Base-by-base conservation (phyloP, 2,888 invertebrate genomes). In the Eristalis intricaria region DNA sequence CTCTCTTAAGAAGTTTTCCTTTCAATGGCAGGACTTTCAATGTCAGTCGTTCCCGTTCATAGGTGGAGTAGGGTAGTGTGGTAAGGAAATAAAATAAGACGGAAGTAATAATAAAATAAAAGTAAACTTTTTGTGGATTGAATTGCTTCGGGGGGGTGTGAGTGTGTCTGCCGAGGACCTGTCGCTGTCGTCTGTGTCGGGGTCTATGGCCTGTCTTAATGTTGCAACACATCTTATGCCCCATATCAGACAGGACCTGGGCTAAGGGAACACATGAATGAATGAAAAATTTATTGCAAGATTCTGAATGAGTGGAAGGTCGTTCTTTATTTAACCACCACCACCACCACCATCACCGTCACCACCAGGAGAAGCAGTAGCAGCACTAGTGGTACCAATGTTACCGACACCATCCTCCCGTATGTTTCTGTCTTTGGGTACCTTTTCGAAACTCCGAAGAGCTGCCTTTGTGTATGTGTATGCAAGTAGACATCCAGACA, bases 241-340 rank as follows among this genome's bases (percentile, higher is more conserved):
- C 78, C 74, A 78, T 35, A 78, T 50, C 70, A 60, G 83, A 19
- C 38, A 15, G 13, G 64, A 65, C 60, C 40, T 56, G 78, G 68
- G 75, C 86, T 86, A 74, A 26, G 60, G 77, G 61, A 78, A 64
- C 38, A 78, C 69, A 86, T 75, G 86, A 82, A 83, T 82, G 82
- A 86, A 86, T 83, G 83, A 86, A 86, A 83, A 83, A 86, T 86
- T 83, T 83, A 86, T 83, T 86, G 83, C 86, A 86, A 82, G 77
- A 61, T 70, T 56, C 82, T 70, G 61, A 85, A 76, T 77, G 81
- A 77, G 82, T 76, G 15, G 81, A 85, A 85, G 81, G 84, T 85
- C 77, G 71, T 74, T 82, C 82, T 74, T 22, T 43, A 38, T 61
- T 68, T 40, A 43, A 64, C 73, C 22, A 32, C 43, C 73, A n/a